phyloP scores from a whole-genome alignment of 2,888 invertebrate genomes.

The Ophion costatus region DNA sequence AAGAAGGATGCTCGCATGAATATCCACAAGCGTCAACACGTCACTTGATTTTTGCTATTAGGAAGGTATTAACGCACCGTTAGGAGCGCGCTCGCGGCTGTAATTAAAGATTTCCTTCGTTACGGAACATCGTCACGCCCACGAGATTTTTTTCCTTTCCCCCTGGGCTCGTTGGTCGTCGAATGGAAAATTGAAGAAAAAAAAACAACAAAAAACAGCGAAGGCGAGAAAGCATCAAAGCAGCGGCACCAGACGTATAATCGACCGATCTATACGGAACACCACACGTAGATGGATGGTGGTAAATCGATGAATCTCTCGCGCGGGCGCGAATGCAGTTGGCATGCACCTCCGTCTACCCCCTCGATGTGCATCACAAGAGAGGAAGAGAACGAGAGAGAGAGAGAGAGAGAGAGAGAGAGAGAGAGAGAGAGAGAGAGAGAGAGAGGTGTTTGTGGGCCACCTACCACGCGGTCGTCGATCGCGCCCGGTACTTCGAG shows the following conservation, averaged over 20 bases:
- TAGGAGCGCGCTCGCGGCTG: too few species aligned
- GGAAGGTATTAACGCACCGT: conserved; percentile 1
- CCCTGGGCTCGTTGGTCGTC: conserved; percentile 3
- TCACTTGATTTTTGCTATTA: conserved; percentile 27
- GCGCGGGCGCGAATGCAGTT: conserved; percentile 29
- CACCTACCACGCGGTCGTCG: conserved; percentile 52
- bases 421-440: not conserved
- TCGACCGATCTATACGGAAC: conserved; percentile 50
- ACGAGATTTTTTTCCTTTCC: conserved; percentile 41
- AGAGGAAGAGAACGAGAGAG: not conserved
- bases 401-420: not conserved
- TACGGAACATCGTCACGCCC: conserved; percentile 46
- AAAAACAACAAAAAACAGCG: not conserved
- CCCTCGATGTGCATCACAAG: conserved; percentile 2
- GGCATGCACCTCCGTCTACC: conserved; percentile 34
- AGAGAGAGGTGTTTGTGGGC: conserved; percentile 27
- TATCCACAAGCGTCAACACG: not conserved
- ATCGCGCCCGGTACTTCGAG: conserved; percentile 51
- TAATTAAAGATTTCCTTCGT: conserved; percentile 60
- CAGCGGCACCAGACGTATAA: conserved; percentile 38
- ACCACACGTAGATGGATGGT: not conserved
- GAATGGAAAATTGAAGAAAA: not conserved
- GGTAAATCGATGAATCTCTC: conserved; percentile 44
- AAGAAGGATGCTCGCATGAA: not conserved
- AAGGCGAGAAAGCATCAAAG: conserved; percentile 40